A percentile compares a stretch with the other conserved stretches of the same genome.
Conservation (phyloP, 2,113 vertebrate species). For the Gila orcuttii region DNA sequence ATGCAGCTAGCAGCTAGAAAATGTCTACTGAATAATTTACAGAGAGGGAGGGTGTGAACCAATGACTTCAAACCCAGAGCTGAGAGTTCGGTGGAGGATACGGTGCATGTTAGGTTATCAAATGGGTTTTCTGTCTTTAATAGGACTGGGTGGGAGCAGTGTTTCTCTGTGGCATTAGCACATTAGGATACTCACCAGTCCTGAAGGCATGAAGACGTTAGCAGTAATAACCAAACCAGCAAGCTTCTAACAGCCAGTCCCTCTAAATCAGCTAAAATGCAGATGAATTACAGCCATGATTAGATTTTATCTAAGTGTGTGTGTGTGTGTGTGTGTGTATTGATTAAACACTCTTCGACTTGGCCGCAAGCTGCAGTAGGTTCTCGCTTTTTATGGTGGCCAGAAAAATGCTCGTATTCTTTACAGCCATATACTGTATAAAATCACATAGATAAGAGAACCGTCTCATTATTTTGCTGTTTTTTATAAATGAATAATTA, state of each 20-base stretch:
- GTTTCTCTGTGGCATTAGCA: slow-evolving; percentile 46
- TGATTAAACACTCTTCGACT: slow-evolving; percentile 8
- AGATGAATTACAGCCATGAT: slow-evolving; percentile 58
- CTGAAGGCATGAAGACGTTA: slow-evolving; percentile 34
- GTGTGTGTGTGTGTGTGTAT: not conserved
- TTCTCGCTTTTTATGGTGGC: slow-evolving; percentile 16
- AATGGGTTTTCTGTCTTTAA: slow-evolving; percentile 42
- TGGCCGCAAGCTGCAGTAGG: not conserved
- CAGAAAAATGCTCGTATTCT: not conserved
- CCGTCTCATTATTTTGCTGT: not conserved
- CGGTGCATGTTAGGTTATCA: not conserved
- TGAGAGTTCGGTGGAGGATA: slow-evolving; percentile 52
- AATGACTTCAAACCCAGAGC: slow-evolving; percentile 7
- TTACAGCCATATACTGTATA: not conserved
- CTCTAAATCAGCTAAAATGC: slow-evolving; percentile 56
- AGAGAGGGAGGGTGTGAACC: slow-evolving; percentile 21
- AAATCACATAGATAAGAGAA: not conserved
- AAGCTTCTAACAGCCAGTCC: slow-evolving; percentile 26
- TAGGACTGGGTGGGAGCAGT: slow-evolving; percentile 19
- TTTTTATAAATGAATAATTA: not conserved
- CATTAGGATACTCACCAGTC: slow-evolving; percentile 56
- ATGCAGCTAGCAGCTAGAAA: slow-evolving; percentile 43
- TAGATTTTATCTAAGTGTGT: slow-evolving; percentile 46
- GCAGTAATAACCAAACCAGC: slow-evolving; percentile 58
- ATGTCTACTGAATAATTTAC: slow-evolving; percentile 68